Conservation (phyloP, 2,797 vertebrate genomes). For the Cuculus canorus region DNA sequence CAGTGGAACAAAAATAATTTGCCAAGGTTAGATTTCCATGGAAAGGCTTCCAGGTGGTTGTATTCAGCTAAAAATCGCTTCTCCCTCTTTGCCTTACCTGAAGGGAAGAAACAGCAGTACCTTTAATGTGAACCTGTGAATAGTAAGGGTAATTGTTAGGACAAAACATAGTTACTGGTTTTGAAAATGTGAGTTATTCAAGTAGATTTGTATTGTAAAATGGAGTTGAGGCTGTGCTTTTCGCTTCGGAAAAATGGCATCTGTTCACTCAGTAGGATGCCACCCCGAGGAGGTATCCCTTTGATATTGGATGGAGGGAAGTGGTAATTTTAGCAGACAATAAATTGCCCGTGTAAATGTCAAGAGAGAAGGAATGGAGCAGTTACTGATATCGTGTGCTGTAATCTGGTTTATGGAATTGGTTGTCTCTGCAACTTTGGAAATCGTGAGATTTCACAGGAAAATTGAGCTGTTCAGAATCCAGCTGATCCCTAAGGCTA, state of each 20-base stretch:
- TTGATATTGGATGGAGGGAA: background rate
- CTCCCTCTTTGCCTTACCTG: background rate
- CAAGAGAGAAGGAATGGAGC: slow-evolving; percentile 7
- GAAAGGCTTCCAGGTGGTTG: background rate
- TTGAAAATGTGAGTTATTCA: background rate
- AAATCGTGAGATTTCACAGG: background rate
- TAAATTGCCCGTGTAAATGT: slow-evolving; percentile 51
- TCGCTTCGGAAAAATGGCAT: background rate
- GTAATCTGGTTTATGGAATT: background rate
- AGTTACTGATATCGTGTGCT: background rate
- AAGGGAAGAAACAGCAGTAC: background rate
- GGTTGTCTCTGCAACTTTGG: background rate
- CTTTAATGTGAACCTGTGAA: background rate
- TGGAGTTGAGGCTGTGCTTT: slow-evolving; percentile 2
- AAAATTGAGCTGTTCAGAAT: background rate
- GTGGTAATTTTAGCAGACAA: slow-evolving; percentile 41
- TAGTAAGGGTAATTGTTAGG: background rate
- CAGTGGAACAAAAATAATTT: background rate
- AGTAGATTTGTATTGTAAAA: background rate
- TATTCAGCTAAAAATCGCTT: background rate
- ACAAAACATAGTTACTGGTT: rapidly evolving
- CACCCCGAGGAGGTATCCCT: slow-evolving; percentile 7
- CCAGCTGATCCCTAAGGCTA: background rate
- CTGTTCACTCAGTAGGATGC: slow-evolving; percentile 4
- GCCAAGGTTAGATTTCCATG: background rate